A percentile compares a stretch with the other conserved stretches of the same genome.
Conservation (phyloP, 1,140 invertebrate genomes). For the Halictus rubicundus region DNA sequence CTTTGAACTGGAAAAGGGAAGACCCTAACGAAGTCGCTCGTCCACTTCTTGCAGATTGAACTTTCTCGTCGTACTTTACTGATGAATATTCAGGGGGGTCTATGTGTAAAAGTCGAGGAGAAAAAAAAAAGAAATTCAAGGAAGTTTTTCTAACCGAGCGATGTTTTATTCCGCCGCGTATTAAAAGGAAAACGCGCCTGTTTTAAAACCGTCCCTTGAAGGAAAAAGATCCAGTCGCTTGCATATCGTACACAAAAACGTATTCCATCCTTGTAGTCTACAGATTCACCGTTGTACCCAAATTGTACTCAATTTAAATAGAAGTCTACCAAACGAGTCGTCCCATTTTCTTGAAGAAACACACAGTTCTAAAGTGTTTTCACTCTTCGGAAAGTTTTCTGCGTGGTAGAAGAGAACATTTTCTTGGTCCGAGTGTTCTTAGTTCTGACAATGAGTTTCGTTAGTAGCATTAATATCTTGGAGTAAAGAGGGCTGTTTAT, state of each 20-base stretch:
- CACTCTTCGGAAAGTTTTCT: too few species aligned
- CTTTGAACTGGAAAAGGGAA: slow-evolving; percentile 45
- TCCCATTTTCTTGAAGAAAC: too few species aligned
- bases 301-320: too few species aligned
- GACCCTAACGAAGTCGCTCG: slow-evolving; percentile 48
- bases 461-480: too few species aligned
- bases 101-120: slow-evolving; percentile 47
- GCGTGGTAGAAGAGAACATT: too few species aligned
- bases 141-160: slow-evolving; percentile 44
- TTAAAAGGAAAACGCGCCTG: slow-evolving; percentile 22
- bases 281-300: too few species aligned
- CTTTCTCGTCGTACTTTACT: slow-evolving; percentile 50
- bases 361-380: too few species aligned
- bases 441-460: too few species aligned
- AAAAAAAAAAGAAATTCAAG: slow-evolving; percentile 25
- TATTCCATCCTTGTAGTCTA: too few species aligned
- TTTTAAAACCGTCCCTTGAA: neutral
- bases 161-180: slow-evolving; percentile 35
- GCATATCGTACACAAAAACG: slow-evolving; percentile 4
- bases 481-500: too few species aligned
- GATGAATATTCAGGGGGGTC: slow-evolving; percentile 57
- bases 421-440: too few species aligned
- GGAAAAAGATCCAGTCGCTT: neutral
- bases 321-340: too few species aligned
- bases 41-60: slow-evolving; percentile 51